Base-by-base conservation (phyloP, 2,888 invertebrate species). In the Sminthurides aquaticus region DNA sequence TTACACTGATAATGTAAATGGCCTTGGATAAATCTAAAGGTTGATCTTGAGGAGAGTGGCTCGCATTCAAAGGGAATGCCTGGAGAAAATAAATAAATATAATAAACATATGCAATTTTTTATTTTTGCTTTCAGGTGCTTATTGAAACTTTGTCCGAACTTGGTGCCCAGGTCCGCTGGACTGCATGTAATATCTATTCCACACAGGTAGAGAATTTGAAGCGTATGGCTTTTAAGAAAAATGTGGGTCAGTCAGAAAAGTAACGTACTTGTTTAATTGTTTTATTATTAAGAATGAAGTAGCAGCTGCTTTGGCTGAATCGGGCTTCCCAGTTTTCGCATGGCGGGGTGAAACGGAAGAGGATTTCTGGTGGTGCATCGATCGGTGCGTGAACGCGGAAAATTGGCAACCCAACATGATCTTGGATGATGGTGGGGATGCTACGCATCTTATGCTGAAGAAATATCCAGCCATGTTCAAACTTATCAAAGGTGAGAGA, bases 311-410 rank as follows among this genome's bases (percentile, higher is more conserved):
- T 0, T 79, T 97, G 69, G 96, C 96, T 0, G 90, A 96, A 79
- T 89, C 90, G 79, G 82, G 82, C 15, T 90, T 87, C 78, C 86
- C 95, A 1, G 86, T 97, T 69, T 97, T 93, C 81, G 93, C 96
- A 15, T 97, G 97, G 97, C 89, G 95, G 63, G 94, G 95, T 0
- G 95, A 97, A 79, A 91, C 92, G 3, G 97, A 97, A 78, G 96
- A 97, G 77, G 97, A 97, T 76, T 97, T 97, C 80, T 97, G 97
- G 97, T 97, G 96, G 96, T 95, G 95, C 78, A 97, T 97, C 75
- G 96, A 97, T 80, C 90, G 90, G 77, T 95, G 96, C 79, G 88
- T 97, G 1, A 91, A 91, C 74, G 85, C 88, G 0, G 90, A 91
- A 73, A 86, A 87, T 76, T 98, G 97, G 97, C 92, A 93, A 77